Conservation (phyloP, 1,140 invertebrate genomes). For the Drosophila leontia region DNA sequence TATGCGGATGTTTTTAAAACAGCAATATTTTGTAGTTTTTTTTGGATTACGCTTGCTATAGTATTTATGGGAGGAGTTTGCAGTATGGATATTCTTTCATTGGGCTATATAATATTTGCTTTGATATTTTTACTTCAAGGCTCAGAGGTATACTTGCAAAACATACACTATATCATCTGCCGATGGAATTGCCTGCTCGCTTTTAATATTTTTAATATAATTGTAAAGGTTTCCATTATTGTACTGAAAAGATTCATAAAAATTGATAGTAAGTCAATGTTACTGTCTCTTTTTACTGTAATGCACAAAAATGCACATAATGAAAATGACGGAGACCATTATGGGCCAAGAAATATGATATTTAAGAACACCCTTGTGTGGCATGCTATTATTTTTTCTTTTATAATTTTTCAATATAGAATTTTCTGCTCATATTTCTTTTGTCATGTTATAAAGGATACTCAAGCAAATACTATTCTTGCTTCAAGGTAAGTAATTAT, state of each 20-base stretch:
- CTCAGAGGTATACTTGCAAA: constrained; percentile 96
- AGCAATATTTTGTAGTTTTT: constrained; percentile 92
- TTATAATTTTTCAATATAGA: constrained; percentile 94
- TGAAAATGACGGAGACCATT: constrained; percentile 87
- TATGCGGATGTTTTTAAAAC: constrained; percentile 95
- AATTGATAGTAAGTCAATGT: constrained; percentile 23
- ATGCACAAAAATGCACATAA: constrained; percentile 85
- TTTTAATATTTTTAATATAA: constrained; percentile 96
- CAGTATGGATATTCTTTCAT: constrained; percentile 95
- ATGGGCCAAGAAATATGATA: constrained; percentile 56
- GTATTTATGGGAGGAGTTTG: constrained; percentile 97
- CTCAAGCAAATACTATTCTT: constrained; percentile 96
- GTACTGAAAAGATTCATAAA: constrained; percentile 31
- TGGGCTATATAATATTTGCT: constrained; percentile 97
- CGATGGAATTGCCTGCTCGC: constrained; percentile 96
- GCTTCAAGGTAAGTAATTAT: constrained; percentile 90
- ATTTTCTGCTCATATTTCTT: constrained; percentile 98
- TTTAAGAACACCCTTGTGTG: constrained; percentile 88
- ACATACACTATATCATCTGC: constrained; percentile 91
- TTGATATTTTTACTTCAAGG: constrained; percentile 99
- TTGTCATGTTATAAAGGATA: constrained; percentile 96
- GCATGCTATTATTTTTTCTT: constrained; percentile 97
- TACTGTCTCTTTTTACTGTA: constrained; percentile 92
- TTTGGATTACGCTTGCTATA: constrained; percentile 97
- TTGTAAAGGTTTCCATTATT: constrained; percentile 89